phyloP scores from a whole-genome alignment of 2,797 vertebrate species.

The Margarornis squamiger region DNA sequence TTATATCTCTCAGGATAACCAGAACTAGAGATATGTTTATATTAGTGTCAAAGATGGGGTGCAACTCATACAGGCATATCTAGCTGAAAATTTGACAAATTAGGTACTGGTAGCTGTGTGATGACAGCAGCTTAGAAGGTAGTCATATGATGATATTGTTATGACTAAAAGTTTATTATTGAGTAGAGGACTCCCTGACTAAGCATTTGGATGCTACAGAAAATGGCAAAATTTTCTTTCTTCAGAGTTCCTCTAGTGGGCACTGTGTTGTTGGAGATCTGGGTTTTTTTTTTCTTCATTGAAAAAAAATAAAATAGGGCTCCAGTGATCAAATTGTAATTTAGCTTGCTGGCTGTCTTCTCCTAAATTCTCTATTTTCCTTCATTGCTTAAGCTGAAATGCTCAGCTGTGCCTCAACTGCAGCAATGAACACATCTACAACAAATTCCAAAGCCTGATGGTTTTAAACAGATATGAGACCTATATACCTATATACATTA shows the following conservation, averaged over 20 bases:
- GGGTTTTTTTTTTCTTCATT: neutral
- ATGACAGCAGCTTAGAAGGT: neutral
- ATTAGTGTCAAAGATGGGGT: neutral
- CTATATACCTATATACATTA: neutral
- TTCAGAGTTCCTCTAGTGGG: neutral
- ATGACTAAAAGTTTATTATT: neutral
- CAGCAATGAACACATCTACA: neutral
- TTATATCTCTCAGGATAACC: neutral
- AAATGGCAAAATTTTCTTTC: slow-evolving; percentile 3
- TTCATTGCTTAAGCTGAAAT: neutral
- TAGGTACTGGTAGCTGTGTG: neutral
- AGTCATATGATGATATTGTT: neutral
- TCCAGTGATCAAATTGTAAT: neutral
- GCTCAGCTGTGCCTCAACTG: neutral
- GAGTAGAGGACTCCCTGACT: neutral
- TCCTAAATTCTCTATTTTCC: neutral
- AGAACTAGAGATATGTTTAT: neutral
- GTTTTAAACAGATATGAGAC: neutral
- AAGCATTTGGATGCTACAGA: neutral
- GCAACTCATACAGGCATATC: neutral
- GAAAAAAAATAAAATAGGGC: neutral
- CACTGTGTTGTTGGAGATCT: neutral
- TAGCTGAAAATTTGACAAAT: neutral
- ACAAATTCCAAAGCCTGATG: neutral
- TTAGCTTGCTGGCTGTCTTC: neutral